phyloP scores from a whole-genome alignment of 2,113 vertebrate genomes.

The Petrocephalus microphthalmus region DNA sequence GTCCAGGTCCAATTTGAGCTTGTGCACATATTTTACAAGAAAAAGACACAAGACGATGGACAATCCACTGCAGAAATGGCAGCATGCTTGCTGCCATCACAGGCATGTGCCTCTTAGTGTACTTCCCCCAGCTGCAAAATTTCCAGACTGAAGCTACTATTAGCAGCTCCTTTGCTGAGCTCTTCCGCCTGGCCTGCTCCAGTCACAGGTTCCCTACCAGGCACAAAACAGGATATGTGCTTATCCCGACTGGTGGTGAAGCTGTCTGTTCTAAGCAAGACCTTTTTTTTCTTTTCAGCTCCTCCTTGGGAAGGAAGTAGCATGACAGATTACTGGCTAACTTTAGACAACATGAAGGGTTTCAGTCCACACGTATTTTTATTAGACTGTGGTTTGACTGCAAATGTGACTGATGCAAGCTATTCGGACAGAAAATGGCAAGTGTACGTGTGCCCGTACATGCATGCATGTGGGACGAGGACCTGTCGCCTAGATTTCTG shows the following conservation, averaged over 20 bases:
- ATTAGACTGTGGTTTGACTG: background rate
- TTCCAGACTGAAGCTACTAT: background rate
- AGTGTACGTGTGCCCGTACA: background rate
- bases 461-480: no score
- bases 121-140: background rate
- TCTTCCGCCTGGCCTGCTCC: background rate
- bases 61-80: background rate
- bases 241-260: background rate
- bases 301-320: background rate
- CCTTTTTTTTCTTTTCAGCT: background rate
- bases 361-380: background rate
- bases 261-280: background rate
- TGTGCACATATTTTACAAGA: background rate
- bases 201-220: background rate
- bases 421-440: background rate
- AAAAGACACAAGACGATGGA: no score
- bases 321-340: background rate
- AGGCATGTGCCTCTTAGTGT: background rate
- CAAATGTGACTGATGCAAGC: background rate
- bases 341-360: background rate
- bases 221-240: constrained; percentile 3
- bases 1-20: background rate
- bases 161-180: background rate
- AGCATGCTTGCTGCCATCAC: background rate
- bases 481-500: background rate